These are phyloP conservation scores for Dolomedes plantarius DNA, from an alignment of 2,888 invertebrate species.

Conservation along the genomic window DNA sequence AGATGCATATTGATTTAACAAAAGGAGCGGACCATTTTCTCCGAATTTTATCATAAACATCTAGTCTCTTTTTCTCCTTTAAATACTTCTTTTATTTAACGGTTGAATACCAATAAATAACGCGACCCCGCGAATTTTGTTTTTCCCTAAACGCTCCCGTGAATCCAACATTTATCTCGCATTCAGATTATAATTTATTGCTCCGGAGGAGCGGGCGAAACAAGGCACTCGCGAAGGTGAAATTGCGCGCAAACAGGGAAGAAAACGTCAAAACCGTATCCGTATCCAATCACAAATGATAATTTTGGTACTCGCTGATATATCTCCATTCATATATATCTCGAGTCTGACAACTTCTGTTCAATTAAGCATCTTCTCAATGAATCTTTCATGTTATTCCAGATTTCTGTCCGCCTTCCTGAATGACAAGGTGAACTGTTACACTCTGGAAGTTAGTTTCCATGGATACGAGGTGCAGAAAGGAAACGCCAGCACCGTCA, in stretches of 20 bases:
- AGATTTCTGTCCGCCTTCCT: conserved; percentile 83
- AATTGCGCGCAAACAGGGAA: not conserved
- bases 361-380: conserved; percentile 18
- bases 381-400: conserved; percentile 69
- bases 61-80: too few species aligned
- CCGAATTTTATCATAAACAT: too few species aligned
- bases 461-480: conserved; percentile 87
- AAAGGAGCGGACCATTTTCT: too few species aligned
- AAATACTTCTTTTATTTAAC: too few species aligned
- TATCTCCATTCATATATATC: conserved; percentile 5
- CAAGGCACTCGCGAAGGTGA: too few species aligned
- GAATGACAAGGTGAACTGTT: conserved; percentile 89
- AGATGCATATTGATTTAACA: too few species aligned
- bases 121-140: too few species aligned
- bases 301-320: not conserved
- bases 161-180: too few species aligned
- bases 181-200: too few species aligned
- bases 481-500: conserved; percentile 79
- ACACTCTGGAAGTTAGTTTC: conserved; percentile 92
- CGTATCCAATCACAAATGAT: not conserved
- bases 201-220: too few species aligned
- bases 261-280: not conserved
- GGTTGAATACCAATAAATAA: too few species aligned
- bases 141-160: too few species aligned
- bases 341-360: conserved; percentile 6